Base-by-base conservation (phyloP, 2,888 invertebrate genomes). In the Lasioglossum vierecki region DNA sequence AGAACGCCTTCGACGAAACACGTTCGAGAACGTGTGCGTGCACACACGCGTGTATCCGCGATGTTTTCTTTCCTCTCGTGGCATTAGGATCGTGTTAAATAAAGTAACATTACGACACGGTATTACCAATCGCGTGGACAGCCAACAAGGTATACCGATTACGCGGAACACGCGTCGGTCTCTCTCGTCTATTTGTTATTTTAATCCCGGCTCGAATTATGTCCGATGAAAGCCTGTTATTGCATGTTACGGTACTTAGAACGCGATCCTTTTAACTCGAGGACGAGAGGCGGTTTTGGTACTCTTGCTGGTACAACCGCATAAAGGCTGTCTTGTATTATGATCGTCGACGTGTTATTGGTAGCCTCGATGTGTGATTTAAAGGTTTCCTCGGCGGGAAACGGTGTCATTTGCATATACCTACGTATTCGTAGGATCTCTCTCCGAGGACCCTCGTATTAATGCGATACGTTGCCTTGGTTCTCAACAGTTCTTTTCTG, bases 401-500 rank as follows among this genome's bases (percentile, higher is more conserved):
- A 85, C 71, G 85, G 82, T 90, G 88, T 88, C 88, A 91, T 91
- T 91, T 91, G 91, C 90, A 91, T 91, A 91, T 91, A 91, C 82
- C 88, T 89, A 91, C 83, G 90, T 91, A 88, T 91, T 89, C 90
- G 86, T 91, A 89, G 88, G 86, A 86, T 91, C 84, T 79, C 57
- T 91, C 82, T 72, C 80, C 73, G 89, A 91, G 90, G 87, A 87
- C 83, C 85, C 88, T 91, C 83, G 90, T 91, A 89, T 89, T 91
- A 91, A 91, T 89, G 91, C 85, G 90, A 91, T 91, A 91, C 88
- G 91, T 85, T 83, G 86, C 85, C 82, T 89, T 82, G 85, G 83
- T 88, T 91, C 91, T 91, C 83, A 88, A 88, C 90, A 91, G 91
- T 89, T 91, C 88, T 89, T 91, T 91, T 91, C 89, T 91, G 89